These are phyloP conservation scores for Pegoplata infirma DNA, from an alignment of 2,888 invertebrate genomes.

Conservation along the genomic window DNA sequence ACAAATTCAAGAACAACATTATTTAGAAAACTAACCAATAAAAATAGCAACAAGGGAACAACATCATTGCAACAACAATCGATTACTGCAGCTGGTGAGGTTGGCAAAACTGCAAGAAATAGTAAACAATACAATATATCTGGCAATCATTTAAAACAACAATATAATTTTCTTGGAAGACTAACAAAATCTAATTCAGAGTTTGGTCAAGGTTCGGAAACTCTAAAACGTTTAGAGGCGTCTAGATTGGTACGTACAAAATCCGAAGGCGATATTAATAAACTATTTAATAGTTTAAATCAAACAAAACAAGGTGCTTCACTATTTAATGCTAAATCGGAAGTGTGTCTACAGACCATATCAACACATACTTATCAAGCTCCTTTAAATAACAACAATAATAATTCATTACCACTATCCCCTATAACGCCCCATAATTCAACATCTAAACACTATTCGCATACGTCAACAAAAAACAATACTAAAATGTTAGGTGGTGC, in stretches of 20 bases:
- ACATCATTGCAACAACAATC: conserved; percentile 54
- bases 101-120: conserved; percentile 17
- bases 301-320: conserved; percentile 62
- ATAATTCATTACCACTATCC: background rate
- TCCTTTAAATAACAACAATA: background rate
- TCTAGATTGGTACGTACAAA: conserved; percentile 72
- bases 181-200: conserved; percentile 69
- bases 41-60: conserved; percentile 31
- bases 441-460: background rate
- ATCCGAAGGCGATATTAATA: conserved; percentile 74
- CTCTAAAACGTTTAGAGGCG: conserved; percentile 58
- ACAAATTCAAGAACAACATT: conserved; percentile 53
- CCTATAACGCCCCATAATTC: conserved; percentile 4
- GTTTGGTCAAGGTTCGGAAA: conserved; percentile 63
- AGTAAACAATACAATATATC: conserved; percentile 29
- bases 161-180: conserved; percentile 69
- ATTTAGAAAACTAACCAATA: conserved; percentile 48
- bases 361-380: conserved; percentile 72
- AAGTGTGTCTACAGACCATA: conserved; percentile 76
- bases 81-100: conserved; percentile 64
- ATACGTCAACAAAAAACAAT: no score
- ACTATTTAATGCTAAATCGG: conserved; percentile 76
- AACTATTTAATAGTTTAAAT: conserved; percentile 66
- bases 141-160: conserved; percentile 57
- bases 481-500: conserved; percentile 74